A percentile compares a stretch with the other conserved stretches of the same genome.
These are phyloP conservation scores for Clostera curtula DNA, from an alignment of 2,888 invertebrate genomes.

Conservation along the genomic window DNA sequence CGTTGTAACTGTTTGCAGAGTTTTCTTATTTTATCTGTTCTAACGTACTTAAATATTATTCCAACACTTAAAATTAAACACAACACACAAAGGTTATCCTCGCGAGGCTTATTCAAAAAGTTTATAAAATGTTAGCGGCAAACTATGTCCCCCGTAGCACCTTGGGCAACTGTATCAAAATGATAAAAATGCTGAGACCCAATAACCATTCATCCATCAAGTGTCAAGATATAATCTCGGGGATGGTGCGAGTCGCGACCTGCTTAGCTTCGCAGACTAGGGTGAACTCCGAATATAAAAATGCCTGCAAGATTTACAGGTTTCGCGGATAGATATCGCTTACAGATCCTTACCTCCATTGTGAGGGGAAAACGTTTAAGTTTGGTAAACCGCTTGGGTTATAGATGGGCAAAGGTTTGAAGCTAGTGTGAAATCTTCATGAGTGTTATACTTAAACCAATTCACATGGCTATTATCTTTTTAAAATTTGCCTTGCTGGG, in stretches of 20 bases:
- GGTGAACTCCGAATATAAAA: slow-evolving; percentile 67
- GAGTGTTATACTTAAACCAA: too few relatives aligned
- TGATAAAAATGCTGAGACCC: slow-evolving; percentile 80
- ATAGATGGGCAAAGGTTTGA: too few relatives aligned
- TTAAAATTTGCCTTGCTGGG: too few relatives aligned
- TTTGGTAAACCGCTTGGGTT: slow-evolving; percentile 11
- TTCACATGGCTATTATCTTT: too few relatives aligned
- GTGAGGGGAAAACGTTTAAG: slow-evolving; percentile 32
- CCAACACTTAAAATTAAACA: too few relatives aligned
- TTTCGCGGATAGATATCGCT: slow-evolving; percentile 55
- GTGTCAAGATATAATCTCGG: slow-evolving; percentile 81
- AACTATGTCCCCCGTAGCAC: slow-evolving; percentile 49
- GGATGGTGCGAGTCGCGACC: slow-evolving; percentile 66
- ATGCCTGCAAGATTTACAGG: slow-evolving; percentile 72
- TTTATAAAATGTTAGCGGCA: slow-evolving; percentile 20
- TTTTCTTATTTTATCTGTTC: too few relatives aligned
- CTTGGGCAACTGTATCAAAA: slow-evolving; percentile 72
- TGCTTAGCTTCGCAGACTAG: slow-evolving; percentile 63
- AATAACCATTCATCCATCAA: slow-evolving; percentile 88
- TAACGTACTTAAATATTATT: too few relatives aligned
- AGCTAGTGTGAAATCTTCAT: too few relatives aligned
- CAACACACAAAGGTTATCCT: too few relatives aligned
- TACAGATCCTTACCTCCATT: slow-evolving; percentile 59
- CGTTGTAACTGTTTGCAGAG: too few relatives aligned
- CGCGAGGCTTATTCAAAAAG: slow-evolving; percentile 7